Evolutionary conservation across 2,113 vertebrate species (phyloP).

Genomic region (Condylura cristata): DNA sequence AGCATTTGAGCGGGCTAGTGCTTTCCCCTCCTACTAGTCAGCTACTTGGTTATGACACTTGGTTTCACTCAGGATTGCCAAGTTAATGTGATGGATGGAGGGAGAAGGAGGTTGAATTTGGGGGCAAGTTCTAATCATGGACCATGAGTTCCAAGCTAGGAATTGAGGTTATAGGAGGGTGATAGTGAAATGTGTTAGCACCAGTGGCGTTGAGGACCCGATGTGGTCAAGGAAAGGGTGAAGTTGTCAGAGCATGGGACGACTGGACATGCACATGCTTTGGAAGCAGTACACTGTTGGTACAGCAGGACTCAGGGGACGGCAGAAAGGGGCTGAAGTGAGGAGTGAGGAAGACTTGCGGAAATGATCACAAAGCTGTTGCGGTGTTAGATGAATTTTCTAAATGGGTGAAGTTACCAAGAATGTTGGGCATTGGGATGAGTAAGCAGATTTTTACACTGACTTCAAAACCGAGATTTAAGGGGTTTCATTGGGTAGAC

Average conservation of each 20-base stretch:
- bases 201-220: not conserved
- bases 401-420: not conserved
- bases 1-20: not conserved
- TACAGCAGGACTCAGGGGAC: too few species aligned
- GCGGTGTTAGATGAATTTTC: not conserved
- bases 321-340: not conserved
- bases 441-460: not conserved
- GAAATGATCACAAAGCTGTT: not conserved
- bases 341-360: not conserved
- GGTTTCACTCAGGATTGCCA: not conserved
- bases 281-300: not conserved
- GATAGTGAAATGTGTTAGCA: not conserved
- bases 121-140: not conserved
- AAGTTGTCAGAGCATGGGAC: not conserved
- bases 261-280: not conserved
- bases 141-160: not conserved
- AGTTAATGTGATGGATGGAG: not conserved
- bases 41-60: not conserved
- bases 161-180: not conserved
- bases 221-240: not conserved
- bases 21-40: not conserved
- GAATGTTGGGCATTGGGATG: not conserved
- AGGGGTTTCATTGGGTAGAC: not conserved
- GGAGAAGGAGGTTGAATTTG: not conserved
- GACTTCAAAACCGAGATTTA: not conserved